A percentile compares a stretch with the other conserved stretches of the same genome.
Evolutionary conservation across 2,888 invertebrate species (phyloP).

Genomic region (Vanessa cardui): DNA sequence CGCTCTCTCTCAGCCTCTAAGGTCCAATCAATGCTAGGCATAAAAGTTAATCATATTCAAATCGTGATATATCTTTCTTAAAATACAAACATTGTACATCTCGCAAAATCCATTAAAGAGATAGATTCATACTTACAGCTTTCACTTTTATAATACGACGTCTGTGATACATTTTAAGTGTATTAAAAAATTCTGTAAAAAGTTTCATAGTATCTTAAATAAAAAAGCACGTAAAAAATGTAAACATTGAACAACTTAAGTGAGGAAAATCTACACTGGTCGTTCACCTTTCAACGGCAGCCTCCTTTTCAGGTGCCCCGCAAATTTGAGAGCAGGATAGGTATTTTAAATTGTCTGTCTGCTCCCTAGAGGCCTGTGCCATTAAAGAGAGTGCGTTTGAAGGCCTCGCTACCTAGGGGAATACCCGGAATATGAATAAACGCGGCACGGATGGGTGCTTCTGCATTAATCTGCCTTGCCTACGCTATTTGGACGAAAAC

Average conservation of each 20-base stretch:
- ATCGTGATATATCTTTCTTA: neutral
- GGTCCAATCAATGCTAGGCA: neutral
- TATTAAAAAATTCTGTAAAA: constrained; percentile 18
- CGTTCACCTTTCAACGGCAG: constrained; percentile 43
- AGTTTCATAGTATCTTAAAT: constrained; percentile 12
- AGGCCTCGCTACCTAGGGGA: constrained; percentile 41
- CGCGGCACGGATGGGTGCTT: constrained; percentile 48
- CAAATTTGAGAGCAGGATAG: constrained; percentile 46
- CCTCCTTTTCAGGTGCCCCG: constrained; percentile 45
- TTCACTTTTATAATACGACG: neutral
- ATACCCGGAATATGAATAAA: constrained; percentile 55
- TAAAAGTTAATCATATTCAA: neutral
- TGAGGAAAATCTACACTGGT: constrained; percentile 41
- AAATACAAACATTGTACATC: neutral
- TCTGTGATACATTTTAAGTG: constrained; percentile 8
- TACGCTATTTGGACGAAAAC: constrained; percentile 17
- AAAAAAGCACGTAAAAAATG: constrained; percentile 20
- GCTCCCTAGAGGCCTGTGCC: constrained; percentile 48
- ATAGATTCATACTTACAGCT: constrained; percentile 5
- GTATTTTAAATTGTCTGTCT: constrained; percentile 49
- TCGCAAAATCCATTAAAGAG: neutral
- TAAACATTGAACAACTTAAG: constrained; percentile 32
- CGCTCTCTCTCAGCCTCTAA: neutral
- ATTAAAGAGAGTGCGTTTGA: constrained; percentile 59
- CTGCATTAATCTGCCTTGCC: constrained; percentile 49